Percentiles rank a stretch among this genome's conserved stretches.
Conservation (phyloP, 2,113 vertebrate genomes). For the Patagioenas fasciata region DNA sequence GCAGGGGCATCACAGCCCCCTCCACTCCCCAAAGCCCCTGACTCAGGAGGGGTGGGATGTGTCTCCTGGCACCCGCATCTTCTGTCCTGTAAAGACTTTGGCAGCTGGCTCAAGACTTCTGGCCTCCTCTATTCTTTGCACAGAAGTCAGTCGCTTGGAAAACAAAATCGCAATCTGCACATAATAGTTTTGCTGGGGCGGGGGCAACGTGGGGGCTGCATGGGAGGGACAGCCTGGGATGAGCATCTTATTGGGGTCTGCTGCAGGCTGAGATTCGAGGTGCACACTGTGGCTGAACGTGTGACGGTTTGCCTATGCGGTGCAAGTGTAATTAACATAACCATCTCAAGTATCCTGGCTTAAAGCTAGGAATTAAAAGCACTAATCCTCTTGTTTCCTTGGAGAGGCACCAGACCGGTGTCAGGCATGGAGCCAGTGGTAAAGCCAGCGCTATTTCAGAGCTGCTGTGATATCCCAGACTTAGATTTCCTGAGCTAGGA, state of each 20-base stretch:
- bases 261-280: neutral
- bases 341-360: neutral
- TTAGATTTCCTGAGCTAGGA: neutral
- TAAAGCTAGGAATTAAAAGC: neutral
- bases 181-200: neutral
- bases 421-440: neutral
- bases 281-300: accelerated
- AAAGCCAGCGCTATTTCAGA: neutral
- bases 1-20: neutral
- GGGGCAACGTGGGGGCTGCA: accelerated
- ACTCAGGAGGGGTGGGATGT: neutral
- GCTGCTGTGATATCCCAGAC: neutral
- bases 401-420: neutral
- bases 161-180: neutral
- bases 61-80: neutral
- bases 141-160: neutral
- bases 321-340: neutral
- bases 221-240: accelerated
- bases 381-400: neutral
- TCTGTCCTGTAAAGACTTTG: neutral
- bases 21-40: neutral
- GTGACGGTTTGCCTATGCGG: neutral
- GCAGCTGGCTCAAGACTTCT: neutral
- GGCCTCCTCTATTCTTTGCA: neutral
- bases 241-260: neutral